phyloP scores from a whole-genome alignment of 2,888 invertebrate species.

The Polyommatus icarus region DNA sequence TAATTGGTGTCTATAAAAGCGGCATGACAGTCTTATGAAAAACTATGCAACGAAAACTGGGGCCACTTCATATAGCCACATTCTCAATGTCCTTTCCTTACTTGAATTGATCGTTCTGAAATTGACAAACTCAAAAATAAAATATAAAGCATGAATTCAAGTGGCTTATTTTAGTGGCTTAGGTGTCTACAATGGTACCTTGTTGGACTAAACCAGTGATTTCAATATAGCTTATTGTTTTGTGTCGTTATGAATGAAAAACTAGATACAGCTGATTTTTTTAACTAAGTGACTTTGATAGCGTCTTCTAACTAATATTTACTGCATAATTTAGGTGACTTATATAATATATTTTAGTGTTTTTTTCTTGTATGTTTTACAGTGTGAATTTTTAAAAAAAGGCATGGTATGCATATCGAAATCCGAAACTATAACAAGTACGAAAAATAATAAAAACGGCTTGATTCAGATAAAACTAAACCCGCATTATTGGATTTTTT shows the following conservation, averaged over 20 bases:
- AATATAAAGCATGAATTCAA: not conserved
- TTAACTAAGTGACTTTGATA: not conserved
- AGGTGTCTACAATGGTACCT: not conserved
- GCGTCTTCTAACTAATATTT: not conserved
- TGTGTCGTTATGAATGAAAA: not conserved
- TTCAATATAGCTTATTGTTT: not conserved
- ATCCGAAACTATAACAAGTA: not conserved
- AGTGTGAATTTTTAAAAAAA: not conserved
- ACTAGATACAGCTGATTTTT: not conserved
- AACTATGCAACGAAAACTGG: not conserved
- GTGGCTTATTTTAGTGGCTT: not conserved
- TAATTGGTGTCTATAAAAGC: not conserved
- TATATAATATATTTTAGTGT: not conserved
- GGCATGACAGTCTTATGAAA: not conserved
- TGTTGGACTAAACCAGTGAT: constrained; percentile 7
- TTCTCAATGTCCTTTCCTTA: not conserved
- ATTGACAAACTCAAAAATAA: too few relatives aligned
- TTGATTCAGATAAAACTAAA: too few relatives aligned
- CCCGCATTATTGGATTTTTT: too few relatives aligned
- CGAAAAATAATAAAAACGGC: too few relatives aligned
- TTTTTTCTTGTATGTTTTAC: constrained; percentile 37
- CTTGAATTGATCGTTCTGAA: too few relatives aligned
- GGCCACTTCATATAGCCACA: not conserved
- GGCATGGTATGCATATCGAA: not conserved
- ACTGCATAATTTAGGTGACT: not conserved